Evolutionary conservation across 2,113 vertebrate species (phyloP), one percentile per base, ranked within the genome.

Genomic region (Condylura cristata): DNA sequence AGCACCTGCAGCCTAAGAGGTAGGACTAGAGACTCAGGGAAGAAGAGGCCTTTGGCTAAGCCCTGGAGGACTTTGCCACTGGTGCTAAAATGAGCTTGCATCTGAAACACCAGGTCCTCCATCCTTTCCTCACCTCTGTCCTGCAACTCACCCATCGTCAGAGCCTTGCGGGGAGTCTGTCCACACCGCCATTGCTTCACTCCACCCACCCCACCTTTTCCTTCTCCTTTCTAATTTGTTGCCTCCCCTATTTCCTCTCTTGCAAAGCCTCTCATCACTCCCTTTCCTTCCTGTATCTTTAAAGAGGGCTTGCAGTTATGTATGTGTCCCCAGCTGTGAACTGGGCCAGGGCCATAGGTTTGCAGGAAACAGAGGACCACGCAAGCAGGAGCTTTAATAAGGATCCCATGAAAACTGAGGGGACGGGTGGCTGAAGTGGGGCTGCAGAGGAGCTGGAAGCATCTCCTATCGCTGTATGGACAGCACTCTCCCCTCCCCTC

Each of bases 251-350:
- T 70, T 80, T 70, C 94, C 58, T 39, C 12, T n/a, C 56, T 83
- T 30, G 66, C 81, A 66, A 65, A 72, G 82, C 81, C 41, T 75
- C 39, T 78, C 2, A 0, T n/a, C 26, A 44, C 8, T 28, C 66
- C 51, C 8, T 66, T 83, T 75, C 75, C 95, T 96, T 92, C 86
- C 95, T 93, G 85, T 14, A 3, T 66, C 56, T 34, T 34, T 16
- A 68, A n/a, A 58, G 56, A 0, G 0, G 51, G 53, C 58, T 44
- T 68, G 79, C 39, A 8, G 16, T 83, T 10, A 28, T 4, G 3
- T 14, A 0, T 7, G 0, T 32, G 37, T 11, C 74, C 28, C 65
- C 18, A 10, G 83, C 41, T 56, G 39, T 20, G 71, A 51, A 46
- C 8, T 6, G 4, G 28, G 12, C 41, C n/a, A 39, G 46, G 78